Evolutionary conservation across 2,888 invertebrate species (phyloP), one percentile per base, ranked within the genome.

Genomic region (Acronicta psi): DNA sequence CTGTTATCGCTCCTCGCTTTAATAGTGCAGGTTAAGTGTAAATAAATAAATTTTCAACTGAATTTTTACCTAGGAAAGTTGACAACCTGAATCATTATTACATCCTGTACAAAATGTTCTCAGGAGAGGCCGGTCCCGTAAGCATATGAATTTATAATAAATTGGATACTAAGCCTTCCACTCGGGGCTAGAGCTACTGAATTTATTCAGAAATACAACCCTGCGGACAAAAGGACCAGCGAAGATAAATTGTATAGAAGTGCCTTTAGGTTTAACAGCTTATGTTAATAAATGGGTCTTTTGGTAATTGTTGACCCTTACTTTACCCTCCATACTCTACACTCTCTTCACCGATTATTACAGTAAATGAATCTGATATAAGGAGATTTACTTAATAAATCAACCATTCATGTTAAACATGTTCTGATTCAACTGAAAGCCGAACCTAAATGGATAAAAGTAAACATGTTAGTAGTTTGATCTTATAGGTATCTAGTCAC

Each of bases 131-230:
- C 58, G 77, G 69, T 66, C 71, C 71, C 63, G 44, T 66, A 68
- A 74, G 74, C 81, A 73, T 82, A 85, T 85, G 84, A 85, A 85
- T 85, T 83, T 81, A 83, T 85, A 84, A 85, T 83, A 84, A 78
- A 82, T 81, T 79, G 76, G 73, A 80, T 77, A 75, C 66, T 76
- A 79, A 83, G 76, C 79, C 73, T 64, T 67, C 65, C 66, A 69
- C 65, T 69, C 68, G 54, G 69, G 63, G 69, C 64, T 58, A 56
- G 67, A 62, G 66, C 66, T 50, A 44, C 72, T 62, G 68, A 81
- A 79, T 82, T 78, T 82, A 83, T 84, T 80, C 79, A 74, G 59
- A 72, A 75, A 77, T 73, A 79, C 68, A 70, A 68, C 61, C 66
- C 52, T 29, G 51, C 44, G 59, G 57, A 62, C 68, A 67, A 53